Conservation (phyloP, 2,888 invertebrate species). For the Acanthosepion esculentum region DNA sequence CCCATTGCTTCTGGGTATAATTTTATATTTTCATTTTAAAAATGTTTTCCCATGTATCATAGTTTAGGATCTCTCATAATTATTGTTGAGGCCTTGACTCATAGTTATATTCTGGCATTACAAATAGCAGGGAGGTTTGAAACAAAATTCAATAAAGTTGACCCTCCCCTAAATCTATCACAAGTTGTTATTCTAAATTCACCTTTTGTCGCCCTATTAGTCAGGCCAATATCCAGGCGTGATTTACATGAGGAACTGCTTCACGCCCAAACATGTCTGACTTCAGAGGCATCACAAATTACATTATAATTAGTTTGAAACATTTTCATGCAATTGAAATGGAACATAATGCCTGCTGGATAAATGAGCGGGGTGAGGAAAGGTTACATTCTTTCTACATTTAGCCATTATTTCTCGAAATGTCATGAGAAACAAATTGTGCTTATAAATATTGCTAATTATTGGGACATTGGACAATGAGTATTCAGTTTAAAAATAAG, state of each 20-base stretch:
- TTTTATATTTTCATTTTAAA: not conserved
- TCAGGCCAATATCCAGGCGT: slow-evolving; percentile 33
- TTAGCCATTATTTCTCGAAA: slow-evolving; percentile 21
- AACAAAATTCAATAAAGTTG: slow-evolving; percentile 11
- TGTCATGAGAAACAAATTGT: slow-evolving; percentile 33
- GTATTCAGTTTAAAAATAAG: not conserved
- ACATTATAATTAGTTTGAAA: slow-evolving; percentile 33
- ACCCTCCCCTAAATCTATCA: not conserved
- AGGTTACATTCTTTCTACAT: slow-evolving; percentile 33
- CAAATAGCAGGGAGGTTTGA: not conserved
- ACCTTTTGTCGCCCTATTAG: slow-evolving; percentile 33
- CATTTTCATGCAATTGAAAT: slow-evolving; percentile 33
- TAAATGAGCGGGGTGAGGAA: not conserved
- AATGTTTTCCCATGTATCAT: not conserved
- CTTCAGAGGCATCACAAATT: slow-evolving; percentile 23
- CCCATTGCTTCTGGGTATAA: not conserved
- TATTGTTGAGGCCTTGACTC: not conserved
- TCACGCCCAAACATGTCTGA: slow-evolving; percentile 23
- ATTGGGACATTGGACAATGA: not conserved
- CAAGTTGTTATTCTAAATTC: slow-evolving; percentile 22
- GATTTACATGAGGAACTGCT: slow-evolving; percentile 10
- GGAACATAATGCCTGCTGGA: slow-evolving; percentile 33
- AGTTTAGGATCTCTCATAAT: not conserved
- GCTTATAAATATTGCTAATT: slow-evolving; percentile 33
- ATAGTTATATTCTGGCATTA: not conserved